Conservation (phyloP, 2,113 vertebrate genomes). For the Jaculus jaculus region DNA sequence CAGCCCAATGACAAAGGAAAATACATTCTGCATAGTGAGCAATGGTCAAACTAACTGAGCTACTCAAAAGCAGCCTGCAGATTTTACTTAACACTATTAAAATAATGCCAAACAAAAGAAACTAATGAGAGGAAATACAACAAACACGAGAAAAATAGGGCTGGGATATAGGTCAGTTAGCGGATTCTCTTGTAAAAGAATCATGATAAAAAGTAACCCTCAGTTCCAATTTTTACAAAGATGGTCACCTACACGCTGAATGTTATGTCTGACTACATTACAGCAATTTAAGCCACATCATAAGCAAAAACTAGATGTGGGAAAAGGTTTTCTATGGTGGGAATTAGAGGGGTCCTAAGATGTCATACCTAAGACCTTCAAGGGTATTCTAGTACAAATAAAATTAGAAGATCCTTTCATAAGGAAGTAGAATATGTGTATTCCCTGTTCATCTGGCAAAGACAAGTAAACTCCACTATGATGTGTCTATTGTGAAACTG, state of each 20-base stretch:
- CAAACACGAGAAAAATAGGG: background rate
- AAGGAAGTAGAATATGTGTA: background rate
- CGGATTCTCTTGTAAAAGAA: too few relatives aligned
- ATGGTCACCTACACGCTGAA: constrained; percentile 38
- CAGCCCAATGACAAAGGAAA: background rate
- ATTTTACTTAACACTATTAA: constrained; percentile 39
- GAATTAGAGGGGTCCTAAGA: background rate
- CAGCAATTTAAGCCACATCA: background rate
- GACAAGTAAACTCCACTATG: background rate
- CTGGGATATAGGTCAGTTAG: background rate
- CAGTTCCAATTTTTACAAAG: background rate
- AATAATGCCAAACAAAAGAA: background rate
- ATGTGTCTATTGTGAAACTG: background rate
- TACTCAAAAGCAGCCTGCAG: constrained; percentile 1
- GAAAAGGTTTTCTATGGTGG: background rate
- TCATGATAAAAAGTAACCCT: too few relatives aligned
- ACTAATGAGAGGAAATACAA: background rate
- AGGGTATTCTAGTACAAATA: background rate
- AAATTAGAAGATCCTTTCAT: background rate
- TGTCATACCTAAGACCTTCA: background rate
- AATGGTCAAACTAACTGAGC: constrained; percentile 10
- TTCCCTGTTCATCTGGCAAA: background rate
- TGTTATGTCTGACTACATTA: background rate
- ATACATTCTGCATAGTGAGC: background rate
- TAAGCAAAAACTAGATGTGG: background rate